These are phyloP conservation scores for Tetrapedia diversipes DNA, from an alignment of 2,888 invertebrate genomes.

Conservation along the genomic window DNA sequence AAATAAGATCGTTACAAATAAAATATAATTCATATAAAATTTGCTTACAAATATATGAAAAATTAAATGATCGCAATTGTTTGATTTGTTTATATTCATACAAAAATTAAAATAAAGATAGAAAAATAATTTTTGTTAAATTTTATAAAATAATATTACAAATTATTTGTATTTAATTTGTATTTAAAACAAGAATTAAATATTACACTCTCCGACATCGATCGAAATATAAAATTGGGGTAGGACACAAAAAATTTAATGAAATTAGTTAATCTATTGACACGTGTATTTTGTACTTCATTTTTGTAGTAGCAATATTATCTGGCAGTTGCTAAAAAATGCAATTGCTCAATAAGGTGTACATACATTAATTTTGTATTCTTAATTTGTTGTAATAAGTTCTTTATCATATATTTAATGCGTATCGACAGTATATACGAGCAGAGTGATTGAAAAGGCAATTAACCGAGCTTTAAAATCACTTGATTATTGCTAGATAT, in stretches of 20 bases:
- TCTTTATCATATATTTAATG: background rate
- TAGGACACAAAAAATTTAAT: constrained; percentile 22
- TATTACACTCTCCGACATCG: constrained; percentile 26
- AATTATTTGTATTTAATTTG: background rate
- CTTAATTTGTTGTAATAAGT: background rate
- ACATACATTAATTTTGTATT: background rate
- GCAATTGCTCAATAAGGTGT: background rate
- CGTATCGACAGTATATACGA: background rate
- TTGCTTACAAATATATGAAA: background rate
- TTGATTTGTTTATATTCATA: background rate
- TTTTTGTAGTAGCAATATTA: background rate
- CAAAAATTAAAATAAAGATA: background rate
- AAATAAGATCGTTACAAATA: background rate
- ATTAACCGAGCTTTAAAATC: constrained; percentile 15
- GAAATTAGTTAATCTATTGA: background rate
- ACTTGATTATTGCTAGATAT: background rate
- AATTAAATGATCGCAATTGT: background rate
- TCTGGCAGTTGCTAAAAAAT: background rate
- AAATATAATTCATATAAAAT: background rate
- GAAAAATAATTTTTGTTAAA: constrained; percentile 8
- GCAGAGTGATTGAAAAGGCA: background rate
- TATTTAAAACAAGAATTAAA: constrained; percentile 2
- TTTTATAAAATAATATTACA: background rate
- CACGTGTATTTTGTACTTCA: background rate
- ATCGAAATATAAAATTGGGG: constrained; percentile 42